phyloP scores from a whole-genome alignment of 2,888 invertebrate species.

The Seira musarum region DNA sequence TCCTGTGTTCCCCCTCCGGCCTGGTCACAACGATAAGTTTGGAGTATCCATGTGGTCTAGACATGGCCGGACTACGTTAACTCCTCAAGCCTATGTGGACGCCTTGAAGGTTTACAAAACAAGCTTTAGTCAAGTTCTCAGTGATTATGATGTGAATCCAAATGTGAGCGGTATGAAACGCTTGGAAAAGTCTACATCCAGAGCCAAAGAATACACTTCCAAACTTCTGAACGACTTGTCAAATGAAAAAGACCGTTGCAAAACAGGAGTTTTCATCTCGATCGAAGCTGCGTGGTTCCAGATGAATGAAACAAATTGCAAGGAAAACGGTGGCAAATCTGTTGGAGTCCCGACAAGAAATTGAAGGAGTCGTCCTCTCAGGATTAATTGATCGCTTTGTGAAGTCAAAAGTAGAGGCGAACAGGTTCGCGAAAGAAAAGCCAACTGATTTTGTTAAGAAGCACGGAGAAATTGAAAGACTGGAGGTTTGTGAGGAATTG shows the following conservation, averaged over 20 bases:
- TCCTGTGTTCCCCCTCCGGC: slow-evolving; percentile 78
- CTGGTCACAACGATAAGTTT: slow-evolving; percentile 82
- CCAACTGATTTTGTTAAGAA: slow-evolving; percentile 73
- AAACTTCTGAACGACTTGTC: slow-evolving; percentile 9
- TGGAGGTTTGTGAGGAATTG: slow-evolving; percentile 73
- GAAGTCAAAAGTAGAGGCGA: neutral
- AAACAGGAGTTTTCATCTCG: slow-evolving; percentile 49
- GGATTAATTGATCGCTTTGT: slow-evolving; percentile 76
- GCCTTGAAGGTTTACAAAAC: slow-evolving; percentile 52
- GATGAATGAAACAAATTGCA: slow-evolving; percentile 78
- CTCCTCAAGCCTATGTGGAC: slow-evolving; percentile 73
- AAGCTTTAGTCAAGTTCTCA: slow-evolving; percentile 57
- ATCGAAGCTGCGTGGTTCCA: slow-evolving; percentile 83
- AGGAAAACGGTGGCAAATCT: slow-evolving; percentile 77
- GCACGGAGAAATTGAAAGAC: slow-evolving; percentile 72
- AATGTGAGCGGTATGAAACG: slow-evolving; percentile 55
- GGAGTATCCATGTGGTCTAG: slow-evolving; percentile 85
- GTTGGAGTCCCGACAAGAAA: slow-evolving; percentile 72
- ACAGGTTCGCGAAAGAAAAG: slow-evolving; percentile 78
- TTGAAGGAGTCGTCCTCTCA: slow-evolving; percentile 85
- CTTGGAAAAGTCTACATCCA: slow-evolving; percentile 55
- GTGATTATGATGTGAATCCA: slow-evolving; percentile 65
- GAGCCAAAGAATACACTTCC: slow-evolving; percentile 57
- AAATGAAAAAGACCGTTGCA: neutral
- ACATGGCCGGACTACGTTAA: slow-evolving; percentile 81